Evolutionary conservation across 2,888 invertebrate species (phyloP).

Genomic region (Sussaba pulchella): DNA sequence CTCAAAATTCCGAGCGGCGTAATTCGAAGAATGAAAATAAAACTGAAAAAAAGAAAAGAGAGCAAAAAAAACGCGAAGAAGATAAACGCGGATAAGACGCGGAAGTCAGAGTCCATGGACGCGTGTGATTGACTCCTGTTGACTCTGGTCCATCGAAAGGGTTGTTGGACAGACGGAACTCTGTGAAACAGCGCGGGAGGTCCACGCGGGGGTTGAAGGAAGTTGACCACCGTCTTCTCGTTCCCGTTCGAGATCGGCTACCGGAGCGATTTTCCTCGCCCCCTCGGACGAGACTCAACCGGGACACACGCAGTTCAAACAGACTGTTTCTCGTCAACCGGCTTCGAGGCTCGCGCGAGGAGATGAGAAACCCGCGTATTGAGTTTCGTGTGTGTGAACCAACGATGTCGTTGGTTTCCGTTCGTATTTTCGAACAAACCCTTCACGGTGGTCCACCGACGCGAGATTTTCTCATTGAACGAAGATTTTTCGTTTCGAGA

Average conservation of each 20-base stretch:
- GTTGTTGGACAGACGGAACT: slow-evolving; percentile 53
- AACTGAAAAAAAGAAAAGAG: slow-evolving; percentile 41
- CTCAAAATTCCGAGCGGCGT: slow-evolving; percentile 36
- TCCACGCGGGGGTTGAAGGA: slow-evolving; percentile 74
- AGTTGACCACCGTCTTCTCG: slow-evolving; percentile 81
- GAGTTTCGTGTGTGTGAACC: slow-evolving; percentile 68
- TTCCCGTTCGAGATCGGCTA: slow-evolving; percentile 72
- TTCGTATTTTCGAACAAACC: slow-evolving; percentile 69
- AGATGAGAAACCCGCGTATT: slow-evolving; percentile 74
- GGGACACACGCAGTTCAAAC: slow-evolving; percentile 71
- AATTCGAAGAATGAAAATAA: slow-evolving; percentile 36
- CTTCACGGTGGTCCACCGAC: slow-evolving; percentile 72
- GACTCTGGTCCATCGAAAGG: slow-evolving; percentile 57
- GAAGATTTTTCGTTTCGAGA: neutral
- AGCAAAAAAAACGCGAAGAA: no score
- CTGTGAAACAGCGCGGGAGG: slow-evolving; percentile 78
- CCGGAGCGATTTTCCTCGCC: slow-evolving; percentile 71
- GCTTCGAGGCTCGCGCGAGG: slow-evolving; percentile 51
- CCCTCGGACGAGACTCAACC: no score
- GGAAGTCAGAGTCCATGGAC: slow-evolving; percentile 54
- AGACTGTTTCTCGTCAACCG: slow-evolving; percentile 78
- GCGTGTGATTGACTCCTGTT: slow-evolving; percentile 5
- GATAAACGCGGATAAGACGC: slow-evolving; percentile 47
- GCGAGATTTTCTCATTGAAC: slow-evolving; percentile 41
- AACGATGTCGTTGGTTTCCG: slow-evolving; percentile 53